Base-by-base conservation (phyloP, 2,888 invertebrate species). In the Rotaria socialis region DNA sequence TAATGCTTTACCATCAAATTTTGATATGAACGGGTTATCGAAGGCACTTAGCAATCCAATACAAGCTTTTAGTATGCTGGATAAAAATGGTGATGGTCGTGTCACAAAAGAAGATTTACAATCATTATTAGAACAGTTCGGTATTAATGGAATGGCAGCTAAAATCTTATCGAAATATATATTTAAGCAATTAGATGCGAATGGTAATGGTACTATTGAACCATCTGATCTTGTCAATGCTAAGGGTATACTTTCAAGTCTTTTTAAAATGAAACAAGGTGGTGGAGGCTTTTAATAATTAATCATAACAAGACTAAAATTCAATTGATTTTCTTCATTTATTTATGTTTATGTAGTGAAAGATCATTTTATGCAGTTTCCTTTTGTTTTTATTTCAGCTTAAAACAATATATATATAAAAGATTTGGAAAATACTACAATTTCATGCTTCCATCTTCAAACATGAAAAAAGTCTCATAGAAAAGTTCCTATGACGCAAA, bases 101-200 rank as follows among this genome's bases (percentile, higher is more conserved):
- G 35, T 67, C 7, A 67, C 67, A 67, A 67, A 67, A 67, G 67
- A 67, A 35, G 67, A 67, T 67, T 35, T 67, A 67, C 67, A 67
- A 67, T 16, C 35, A 7, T 41, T 67, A 67, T 67, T 67, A 67
- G 14, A 67, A 67, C 67, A 67, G 35, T 67, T 67, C 35, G 67
- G 67, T 35, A 19, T 67, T 67, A 67, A 67, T 67, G 67, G 67
- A 11, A 67, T 67, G 35, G 67, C 27, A 67, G 67, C 67, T 16
- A 67, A 67, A 35, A 5, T 67, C 35, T 67, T 67, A 35, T 67
- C 67, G 6, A 67, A 67, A 67, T 67, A 67, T 67, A 67, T 67
- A 6, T 67, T 67, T 27, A 67, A 67, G 35, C 67, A 67, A 67
- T 67, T 67, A 35, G 67, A 67, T 67, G 67, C 67, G 16, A 67